Evolutionary conservation across 2,888 invertebrate genomes (phyloP).

Genomic region (Philonicus albiceps): DNA sequence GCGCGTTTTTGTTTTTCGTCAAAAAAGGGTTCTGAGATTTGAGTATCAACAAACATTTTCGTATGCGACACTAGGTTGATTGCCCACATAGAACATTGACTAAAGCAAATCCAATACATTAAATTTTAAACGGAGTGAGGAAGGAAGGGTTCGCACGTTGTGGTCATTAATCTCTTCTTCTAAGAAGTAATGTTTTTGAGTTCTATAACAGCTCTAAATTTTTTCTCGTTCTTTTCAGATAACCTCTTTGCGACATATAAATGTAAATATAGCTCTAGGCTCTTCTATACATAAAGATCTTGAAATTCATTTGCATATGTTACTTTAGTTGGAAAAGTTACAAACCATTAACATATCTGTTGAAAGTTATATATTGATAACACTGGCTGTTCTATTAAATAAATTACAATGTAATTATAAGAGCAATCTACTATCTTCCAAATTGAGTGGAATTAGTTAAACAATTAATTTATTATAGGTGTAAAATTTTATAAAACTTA

Average conservation of each 20-base stretch:
- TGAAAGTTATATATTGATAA: too few relatives aligned
- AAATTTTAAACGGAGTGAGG: background rate
- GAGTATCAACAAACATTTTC: background rate
- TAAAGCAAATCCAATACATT: background rate
- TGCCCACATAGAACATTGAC: background rate
- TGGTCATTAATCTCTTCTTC: background rate
- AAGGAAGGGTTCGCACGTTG: background rate
- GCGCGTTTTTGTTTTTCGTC: background rate
- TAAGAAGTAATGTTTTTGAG: background rate
- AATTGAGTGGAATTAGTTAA: too few relatives aligned
- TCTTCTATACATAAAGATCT: too few relatives aligned
- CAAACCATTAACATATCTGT: too few relatives aligned
- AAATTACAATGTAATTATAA: too few relatives aligned
- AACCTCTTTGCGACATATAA: background rate
- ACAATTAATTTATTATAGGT: too few relatives aligned
- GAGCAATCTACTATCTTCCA: too few relatives aligned
- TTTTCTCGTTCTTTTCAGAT: background rate
- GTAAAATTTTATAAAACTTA: too few relatives aligned
- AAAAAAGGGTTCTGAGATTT: background rate
- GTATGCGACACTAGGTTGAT: background rate
- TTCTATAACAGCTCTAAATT: background rate
- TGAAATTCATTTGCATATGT: too few relatives aligned
- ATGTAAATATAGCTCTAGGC: too few relatives aligned
- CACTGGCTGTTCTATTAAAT: too few relatives aligned
- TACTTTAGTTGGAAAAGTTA: too few relatives aligned